These are phyloP conservation scores for Sebastiscus albofasciatus DNA, from an alignment of 2,797 vertebrate species.

Conservation along the genomic window DNA sequence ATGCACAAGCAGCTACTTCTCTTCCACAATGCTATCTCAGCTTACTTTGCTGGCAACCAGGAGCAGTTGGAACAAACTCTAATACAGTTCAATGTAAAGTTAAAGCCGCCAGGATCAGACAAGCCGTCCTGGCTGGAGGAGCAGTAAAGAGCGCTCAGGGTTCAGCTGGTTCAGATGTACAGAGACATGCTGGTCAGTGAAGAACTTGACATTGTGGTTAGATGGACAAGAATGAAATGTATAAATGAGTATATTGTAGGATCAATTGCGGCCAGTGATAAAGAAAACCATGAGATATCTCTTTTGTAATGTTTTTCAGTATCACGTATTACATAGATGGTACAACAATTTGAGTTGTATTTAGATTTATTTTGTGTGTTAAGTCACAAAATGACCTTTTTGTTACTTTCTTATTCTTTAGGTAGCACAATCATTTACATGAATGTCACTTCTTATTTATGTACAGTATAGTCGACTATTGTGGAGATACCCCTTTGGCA, in stretches of 20 bases:
- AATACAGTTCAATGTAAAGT: conserved; percentile 95
- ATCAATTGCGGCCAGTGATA: conserved; percentile 40
- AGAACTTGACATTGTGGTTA: conserved; percentile 25
- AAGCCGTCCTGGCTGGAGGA: conserved; percentile 99
- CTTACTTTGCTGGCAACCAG: conserved; percentile 99
- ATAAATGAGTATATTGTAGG: conserved; percentile 47
- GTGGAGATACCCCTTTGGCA: conserved; percentile 42
- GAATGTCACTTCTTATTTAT: conserved; percentile 54
- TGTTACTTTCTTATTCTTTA: conserved; percentile 60
- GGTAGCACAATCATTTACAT: conserved; percentile 64
- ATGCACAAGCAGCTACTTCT: conserved; percentile 99
- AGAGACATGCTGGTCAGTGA: conserved; percentile 34
- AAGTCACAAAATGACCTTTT: conserved; percentile 31
- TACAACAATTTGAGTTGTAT: conserved; percentile 37
- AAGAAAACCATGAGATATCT: conserved; percentile 35
- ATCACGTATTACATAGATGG: conserved; percentile 52
- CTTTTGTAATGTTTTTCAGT: conserved; percentile 61
- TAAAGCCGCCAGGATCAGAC: conserved; percentile 92
- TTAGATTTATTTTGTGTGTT: conserved; percentile 27
- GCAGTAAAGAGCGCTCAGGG: conserved; percentile 81
- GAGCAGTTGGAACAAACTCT: conserved; percentile 98
- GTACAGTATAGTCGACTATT: conserved; percentile 54
- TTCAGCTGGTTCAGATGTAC: conserved; percentile 32
- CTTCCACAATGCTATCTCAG: conserved; percentile 97
- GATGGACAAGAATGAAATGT: conserved; percentile 32